Evolutionary conservation across 1,140 invertebrate species (phyloP), one percentile per base, ranked within the genome.

Genomic region (Brachionus plicatilis): DNA sequence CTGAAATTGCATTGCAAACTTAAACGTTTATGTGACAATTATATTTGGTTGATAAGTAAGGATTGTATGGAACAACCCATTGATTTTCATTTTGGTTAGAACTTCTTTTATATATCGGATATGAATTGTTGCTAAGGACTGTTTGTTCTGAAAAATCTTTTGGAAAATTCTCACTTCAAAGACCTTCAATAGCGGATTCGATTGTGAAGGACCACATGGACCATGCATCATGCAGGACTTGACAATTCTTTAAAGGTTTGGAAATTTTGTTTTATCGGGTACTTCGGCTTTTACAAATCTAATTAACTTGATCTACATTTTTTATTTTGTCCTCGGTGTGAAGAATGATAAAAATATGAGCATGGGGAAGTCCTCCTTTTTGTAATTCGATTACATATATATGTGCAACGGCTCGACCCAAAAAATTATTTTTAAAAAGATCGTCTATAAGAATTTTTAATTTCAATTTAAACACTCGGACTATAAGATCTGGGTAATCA

Each of bases 351-450:
- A 92, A 85, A 83, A 92, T 90, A 86, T 91, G 91, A 5, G 87
- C 87, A 89, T 92, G 91, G 0, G 91, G 90, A 33, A 91, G 85
- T 8, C 91, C 90, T 85, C 90, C 86, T 86, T 92, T 91, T 86
- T 91, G 90, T 88, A 89, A 92, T 86, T 92, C 91, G 50, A 92
- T 84, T 24, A 87, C 85, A 84, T 89, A 89, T 88, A 90, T 86
- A 47, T 86, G 88, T 37, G 88, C 88, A n/a, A 83, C 47, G 47
- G 86, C 85, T 43, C 85, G 76, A 14, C 90, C 89, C 86, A 89
- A 88, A 5, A 90, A 80, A n/a, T 86, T 17, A 76, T 85, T 24
- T 79, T 89, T 88, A 7, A 84, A 72, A 20, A 91, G 86, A 17
- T 90, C 87, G 86, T 90, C 83, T 85, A 91, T 88, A 4, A 92